phyloP scores from a whole-genome alignment of 2,797 vertebrate species.

The Alectoris magna region DNA sequence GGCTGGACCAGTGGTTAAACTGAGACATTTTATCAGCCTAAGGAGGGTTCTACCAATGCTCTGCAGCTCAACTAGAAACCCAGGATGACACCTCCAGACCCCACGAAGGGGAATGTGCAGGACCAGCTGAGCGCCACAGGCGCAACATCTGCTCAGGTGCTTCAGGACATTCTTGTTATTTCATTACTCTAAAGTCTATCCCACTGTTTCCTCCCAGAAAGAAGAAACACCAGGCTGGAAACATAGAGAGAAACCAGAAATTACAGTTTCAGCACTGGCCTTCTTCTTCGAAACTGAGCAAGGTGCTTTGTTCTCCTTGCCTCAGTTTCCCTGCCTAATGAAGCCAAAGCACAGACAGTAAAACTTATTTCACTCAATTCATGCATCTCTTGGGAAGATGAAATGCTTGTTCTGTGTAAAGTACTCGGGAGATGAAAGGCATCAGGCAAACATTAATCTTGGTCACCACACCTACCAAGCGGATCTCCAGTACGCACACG shows the following conservation, averaged over 20 bases:
- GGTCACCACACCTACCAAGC: conserved; percentile 61
- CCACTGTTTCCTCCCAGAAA: not conserved
- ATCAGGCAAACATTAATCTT: conserved; percentile 53
- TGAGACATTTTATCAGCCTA: not conserved
- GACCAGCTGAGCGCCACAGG: not conserved
- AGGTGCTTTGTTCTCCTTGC: conserved; percentile 25
- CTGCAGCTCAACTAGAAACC: not conserved
- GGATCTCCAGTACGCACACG: conserved; percentile 30
- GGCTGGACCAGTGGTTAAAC: not conserved
- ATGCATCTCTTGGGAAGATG: conserved; percentile 1
- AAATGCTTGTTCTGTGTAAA: conserved; percentile 51
- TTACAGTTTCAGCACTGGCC: not conserved
- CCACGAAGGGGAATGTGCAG: not conserved
- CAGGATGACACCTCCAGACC: not conserved
- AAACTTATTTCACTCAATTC: conserved; percentile 42
- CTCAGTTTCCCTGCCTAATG: conserved; percentile 29
- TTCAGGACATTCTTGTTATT: not conserved
- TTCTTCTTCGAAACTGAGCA: not conserved
- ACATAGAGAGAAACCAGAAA: conserved; percentile 12
- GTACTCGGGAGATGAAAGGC: conserved; percentile 57
- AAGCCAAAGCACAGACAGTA: not conserved
- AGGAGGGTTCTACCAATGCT: not conserved
- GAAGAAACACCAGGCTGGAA: not conserved
- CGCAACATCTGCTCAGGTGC: not conserved
- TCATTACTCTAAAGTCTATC: conserved; percentile 7